phyloP scores from a whole-genome alignment of 2,888 invertebrate species.

The Leucophenga montana region DNA sequence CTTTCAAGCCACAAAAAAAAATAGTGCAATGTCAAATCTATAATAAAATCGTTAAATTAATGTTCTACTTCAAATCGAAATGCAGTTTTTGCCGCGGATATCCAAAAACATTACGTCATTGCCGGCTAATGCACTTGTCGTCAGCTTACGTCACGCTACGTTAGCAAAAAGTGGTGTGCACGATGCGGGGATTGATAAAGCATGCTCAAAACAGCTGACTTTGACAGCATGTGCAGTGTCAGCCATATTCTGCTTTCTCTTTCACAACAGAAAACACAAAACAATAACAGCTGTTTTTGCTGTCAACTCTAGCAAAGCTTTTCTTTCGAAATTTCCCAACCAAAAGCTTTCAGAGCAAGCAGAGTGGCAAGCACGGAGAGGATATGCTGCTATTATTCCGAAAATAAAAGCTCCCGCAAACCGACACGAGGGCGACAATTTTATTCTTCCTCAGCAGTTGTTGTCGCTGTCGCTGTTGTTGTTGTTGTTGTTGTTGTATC shows the following conservation, averaged over 20 bases:
- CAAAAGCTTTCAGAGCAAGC: neutral
- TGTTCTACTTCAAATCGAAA: too few relatives aligned
- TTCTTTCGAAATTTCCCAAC: too few relatives aligned
- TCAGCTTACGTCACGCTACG: neutral
- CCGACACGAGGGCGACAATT: neutral
- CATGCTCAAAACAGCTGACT: slow-evolving; percentile 7
- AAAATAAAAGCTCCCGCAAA: slow-evolving; percentile 8
- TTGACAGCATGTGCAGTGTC: too few relatives aligned
- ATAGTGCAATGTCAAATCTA: too few relatives aligned
- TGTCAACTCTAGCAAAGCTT: too few relatives aligned
- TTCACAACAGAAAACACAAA: neutral
- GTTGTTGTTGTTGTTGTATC: slow-evolving; percentile 23
- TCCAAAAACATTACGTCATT: slow-evolving; percentile 33
- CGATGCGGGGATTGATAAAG: too few relatives aligned
- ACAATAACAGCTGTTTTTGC: too few relatives aligned
- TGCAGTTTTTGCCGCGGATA: too few relatives aligned
- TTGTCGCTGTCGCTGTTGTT: neutral
- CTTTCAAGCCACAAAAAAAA: too few relatives aligned
- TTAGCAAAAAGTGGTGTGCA: too few relatives aligned
- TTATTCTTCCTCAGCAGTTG: too few relatives aligned
- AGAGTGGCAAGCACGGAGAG: neutral
- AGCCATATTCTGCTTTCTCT: neutral
- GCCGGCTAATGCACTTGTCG: slow-evolving; percentile 6
- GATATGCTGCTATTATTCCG: neutral
- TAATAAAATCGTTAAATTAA: too few relatives aligned